Percentiles rank a stretch among this genome's conserved stretches.
Evolutionary conservation across 2,797 vertebrate genomes (phyloP).

Genomic region (Heliangelus exortis): DNA sequence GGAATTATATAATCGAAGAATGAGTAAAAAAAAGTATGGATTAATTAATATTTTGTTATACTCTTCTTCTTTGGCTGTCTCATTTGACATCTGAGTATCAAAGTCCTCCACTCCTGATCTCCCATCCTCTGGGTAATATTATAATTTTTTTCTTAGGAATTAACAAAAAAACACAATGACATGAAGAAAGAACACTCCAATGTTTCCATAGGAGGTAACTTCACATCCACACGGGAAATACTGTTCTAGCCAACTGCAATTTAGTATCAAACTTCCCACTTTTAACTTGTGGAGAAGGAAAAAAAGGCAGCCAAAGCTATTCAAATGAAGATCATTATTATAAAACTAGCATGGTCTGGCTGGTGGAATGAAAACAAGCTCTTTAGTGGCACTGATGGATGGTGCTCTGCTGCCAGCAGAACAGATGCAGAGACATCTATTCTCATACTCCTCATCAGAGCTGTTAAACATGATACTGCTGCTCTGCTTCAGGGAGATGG

Average conservation of each 20-base stretch:
- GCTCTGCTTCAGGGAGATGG: background rate
- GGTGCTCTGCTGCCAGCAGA: background rate
- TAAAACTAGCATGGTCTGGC: background rate
- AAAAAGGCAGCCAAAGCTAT: background rate
- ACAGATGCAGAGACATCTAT: background rate
- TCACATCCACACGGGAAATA: background rate
- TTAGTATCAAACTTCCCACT: background rate
- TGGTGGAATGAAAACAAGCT: background rate
- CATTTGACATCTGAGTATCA: background rate
- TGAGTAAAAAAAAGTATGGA: background rate
- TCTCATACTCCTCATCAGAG: background rate
- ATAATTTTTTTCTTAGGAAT: background rate
- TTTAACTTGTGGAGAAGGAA: background rate
- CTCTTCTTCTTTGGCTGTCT: background rate
- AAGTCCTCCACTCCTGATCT: background rate
- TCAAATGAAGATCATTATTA: background rate
- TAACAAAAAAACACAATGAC: background rate
- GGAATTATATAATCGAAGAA: background rate
- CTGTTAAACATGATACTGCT: background rate
- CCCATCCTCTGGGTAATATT: background rate
- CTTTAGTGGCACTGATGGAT: slow-evolving; percentile 12
- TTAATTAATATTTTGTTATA: background rate
- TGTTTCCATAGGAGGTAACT: background rate
- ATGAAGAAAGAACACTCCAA: background rate
- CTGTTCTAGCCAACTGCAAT: background rate